Conservation (phyloP, 2,113 vertebrate genomes). For the Catharus fuscescens region DNA sequence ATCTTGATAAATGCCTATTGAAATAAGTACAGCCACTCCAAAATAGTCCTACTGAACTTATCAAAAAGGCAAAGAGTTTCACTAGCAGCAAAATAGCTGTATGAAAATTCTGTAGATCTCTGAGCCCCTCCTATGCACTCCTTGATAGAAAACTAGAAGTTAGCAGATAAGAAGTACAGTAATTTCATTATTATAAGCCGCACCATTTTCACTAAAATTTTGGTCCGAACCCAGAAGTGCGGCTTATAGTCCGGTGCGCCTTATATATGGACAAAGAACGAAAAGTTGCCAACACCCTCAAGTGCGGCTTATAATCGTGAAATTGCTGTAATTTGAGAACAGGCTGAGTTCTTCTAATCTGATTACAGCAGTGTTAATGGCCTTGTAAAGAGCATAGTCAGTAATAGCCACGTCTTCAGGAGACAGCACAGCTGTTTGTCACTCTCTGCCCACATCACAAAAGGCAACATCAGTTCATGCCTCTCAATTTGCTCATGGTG, state of each 20-base stretch:
- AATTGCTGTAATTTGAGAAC: not conserved
- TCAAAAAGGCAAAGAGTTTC: not conserved
- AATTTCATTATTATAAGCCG: too few relatives aligned
- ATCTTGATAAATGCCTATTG: not conserved
- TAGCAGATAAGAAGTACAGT: not conserved
- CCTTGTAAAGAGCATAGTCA: not conserved
- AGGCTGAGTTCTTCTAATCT: not conserved
- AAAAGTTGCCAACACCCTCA: too few relatives aligned
- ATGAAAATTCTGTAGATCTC: not conserved
- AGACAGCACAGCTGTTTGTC: not conserved
- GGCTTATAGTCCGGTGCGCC: too few relatives aligned
- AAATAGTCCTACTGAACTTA: not conserved
- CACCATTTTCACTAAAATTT: too few relatives aligned
- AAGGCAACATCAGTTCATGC: not conserved
- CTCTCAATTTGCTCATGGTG: rapidly evolving
- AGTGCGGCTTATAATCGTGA: too few relatives aligned
- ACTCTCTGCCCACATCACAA: not conserved
- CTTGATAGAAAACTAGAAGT: not conserved
- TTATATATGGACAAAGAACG: too few relatives aligned
- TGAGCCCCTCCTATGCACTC: not conserved
- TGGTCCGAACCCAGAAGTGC: too few relatives aligned
- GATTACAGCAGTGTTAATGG: not conserved
- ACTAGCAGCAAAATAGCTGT: not conserved
- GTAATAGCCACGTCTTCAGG: not conserved
- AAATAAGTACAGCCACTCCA: not conserved